phyloP scores from a whole-genome alignment of 2,888 invertebrate species.

The Scaptodrosophila latifasciaeformis region DNA sequence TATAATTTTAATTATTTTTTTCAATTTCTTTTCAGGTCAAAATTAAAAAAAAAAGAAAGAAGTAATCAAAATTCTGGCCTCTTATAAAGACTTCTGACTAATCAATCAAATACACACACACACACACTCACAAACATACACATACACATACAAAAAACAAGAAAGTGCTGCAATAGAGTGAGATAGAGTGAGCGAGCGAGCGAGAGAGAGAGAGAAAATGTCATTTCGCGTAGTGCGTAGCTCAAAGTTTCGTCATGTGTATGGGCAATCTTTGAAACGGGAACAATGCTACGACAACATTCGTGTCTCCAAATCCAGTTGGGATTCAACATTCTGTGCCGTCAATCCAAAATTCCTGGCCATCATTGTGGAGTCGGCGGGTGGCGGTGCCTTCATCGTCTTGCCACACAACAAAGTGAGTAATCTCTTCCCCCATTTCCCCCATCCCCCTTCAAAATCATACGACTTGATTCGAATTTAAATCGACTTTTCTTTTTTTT shows the following conservation, averaged over 20 bases:
- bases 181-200: constrained; percentile 12
- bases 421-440: too few species aligned
- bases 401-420: constrained; percentile 92
- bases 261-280: constrained; percentile 88
- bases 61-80: too few species aligned
- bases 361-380: constrained; percentile 97
- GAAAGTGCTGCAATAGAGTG: not conserved
- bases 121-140: not conserved
- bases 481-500: too few species aligned
- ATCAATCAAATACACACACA: not conserved
- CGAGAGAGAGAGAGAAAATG: constrained; percentile 78
- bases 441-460: too few species aligned
- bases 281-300: constrained; percentile 99
- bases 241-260: constrained; percentile 98
- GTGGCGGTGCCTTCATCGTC: constrained; percentile 96
- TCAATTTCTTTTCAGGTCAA: too few species aligned
- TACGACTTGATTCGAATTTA: too few species aligned
- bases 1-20: too few species aligned
- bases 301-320: constrained; percentile 96
- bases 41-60: too few species aligned
- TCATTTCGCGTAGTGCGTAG: constrained; percentile 97
- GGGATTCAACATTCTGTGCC: constrained; percentile 98
- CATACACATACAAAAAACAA: constrained; percentile 5
- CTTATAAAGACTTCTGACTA: constrained; percentile 2
- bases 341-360: constrained; percentile 99